A percentile compares a stretch with the other conserved stretches of the same genome.
Evolutionary conservation across 2,797 vertebrate species (phyloP).

Genomic region (Dendrocincla tyrannina): DNA sequence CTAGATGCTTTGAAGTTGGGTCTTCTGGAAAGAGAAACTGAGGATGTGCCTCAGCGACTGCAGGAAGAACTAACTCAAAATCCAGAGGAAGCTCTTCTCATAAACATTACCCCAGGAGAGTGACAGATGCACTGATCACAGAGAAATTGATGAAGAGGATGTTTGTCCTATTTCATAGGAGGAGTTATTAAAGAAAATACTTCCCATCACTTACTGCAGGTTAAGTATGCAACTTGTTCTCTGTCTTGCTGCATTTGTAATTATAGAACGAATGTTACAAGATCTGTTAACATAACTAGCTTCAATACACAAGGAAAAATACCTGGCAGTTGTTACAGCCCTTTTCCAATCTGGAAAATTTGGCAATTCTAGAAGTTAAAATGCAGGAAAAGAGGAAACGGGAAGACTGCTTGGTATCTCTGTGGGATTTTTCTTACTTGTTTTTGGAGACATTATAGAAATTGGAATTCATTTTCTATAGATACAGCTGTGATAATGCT

Average conservation of each 20-base stretch:
- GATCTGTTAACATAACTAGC: no score
- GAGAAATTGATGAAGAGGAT: conserved; percentile 68
- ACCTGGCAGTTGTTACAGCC: neutral
- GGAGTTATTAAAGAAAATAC: conserved; percentile 72
- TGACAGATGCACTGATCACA: conserved; percentile 60
- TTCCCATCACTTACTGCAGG: conserved; percentile 80
- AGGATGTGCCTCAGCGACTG: neutral
- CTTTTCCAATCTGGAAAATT: neutral
- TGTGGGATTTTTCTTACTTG: neutral
- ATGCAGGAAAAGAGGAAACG: neutral
- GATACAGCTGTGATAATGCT: conserved; percentile 79
- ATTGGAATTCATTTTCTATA: conserved; percentile 5
- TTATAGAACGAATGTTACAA: neutral
- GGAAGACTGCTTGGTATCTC: neutral
- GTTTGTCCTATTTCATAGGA: conserved; percentile 81
- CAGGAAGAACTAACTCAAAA: neutral
- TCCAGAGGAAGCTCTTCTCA: neutral
- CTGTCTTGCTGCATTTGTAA: neutral
- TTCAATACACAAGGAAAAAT: neutral
- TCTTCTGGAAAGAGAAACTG: neutral
- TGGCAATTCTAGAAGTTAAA: neutral
- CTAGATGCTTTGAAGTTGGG: neutral
- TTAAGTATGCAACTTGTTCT: neutral
- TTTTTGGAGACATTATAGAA: neutral
- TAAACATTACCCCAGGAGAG: neutral